Conservation (phyloP, 2,797 vertebrate species). For the Galago senegalensis region DNA sequence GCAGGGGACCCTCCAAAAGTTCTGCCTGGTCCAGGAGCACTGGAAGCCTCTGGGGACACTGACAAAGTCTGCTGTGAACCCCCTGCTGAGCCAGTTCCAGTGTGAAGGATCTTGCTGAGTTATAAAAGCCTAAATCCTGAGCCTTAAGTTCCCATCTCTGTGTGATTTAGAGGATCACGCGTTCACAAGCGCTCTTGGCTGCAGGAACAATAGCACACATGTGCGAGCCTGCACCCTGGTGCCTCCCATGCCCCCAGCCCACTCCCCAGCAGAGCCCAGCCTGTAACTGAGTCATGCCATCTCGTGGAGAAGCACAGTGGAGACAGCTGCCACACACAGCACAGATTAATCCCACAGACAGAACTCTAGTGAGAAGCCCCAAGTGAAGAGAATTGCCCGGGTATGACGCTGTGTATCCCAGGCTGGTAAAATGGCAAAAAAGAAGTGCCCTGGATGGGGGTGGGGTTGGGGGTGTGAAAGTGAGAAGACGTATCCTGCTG, state of each 20-base stretch:
- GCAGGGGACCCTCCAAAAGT: fast-evolving
- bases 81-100: fast-evolving
- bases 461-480: fast-evolving
- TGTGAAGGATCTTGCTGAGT: fast-evolving
- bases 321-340: fast-evolving
- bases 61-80: fast-evolving
- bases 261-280: fast-evolving
- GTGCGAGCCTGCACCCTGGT: fast-evolving
- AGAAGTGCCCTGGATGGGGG: fast-evolving
- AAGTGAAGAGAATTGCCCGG: fast-evolving
- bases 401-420: fast-evolving
- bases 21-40: background rate
- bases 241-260: fast-evolving
- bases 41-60: fast-evolving
- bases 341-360: fast-evolving
- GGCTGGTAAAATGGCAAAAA: too few species aligned
- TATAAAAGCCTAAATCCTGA: fast-evolving
- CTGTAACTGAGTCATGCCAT: fast-evolving
- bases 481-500: fast-evolving
- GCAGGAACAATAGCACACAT: fast-evolving
- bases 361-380: fast-evolving
- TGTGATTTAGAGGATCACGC: fast-evolving
- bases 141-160: fast-evolving
- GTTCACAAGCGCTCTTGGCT: fast-evolving
- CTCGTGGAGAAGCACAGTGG: fast-evolving